Evolutionary conservation across 35 echinoderm and acorn worm genomes (phyloP), one percentile per base, ranked within the genome.

Genomic region (Stichopus chloronotus): DNA sequence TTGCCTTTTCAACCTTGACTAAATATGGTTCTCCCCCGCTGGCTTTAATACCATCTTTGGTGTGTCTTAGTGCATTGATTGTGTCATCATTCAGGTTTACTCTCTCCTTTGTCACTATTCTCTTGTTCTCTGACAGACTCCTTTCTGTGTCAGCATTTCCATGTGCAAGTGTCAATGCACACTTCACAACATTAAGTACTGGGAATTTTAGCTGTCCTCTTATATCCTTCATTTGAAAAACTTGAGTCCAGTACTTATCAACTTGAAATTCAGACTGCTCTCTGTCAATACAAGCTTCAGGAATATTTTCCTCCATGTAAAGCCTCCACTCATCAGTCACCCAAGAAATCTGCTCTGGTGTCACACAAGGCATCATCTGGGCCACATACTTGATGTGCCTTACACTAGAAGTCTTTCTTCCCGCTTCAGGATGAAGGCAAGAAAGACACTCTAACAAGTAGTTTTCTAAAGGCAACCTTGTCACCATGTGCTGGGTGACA

Each of bases 71-170:
- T 81, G 19, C 78, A 81, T 81, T 81, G 19, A 81, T 52, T 52
- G 78, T 5, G 19, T 81, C 19, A n/a, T 81, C 78, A 81, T 11
- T 23, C 78, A 81, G 78, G 14, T n/a, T 52, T 1, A 52, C 30
- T 81, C 78, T 81, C 30, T 81, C 78, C 19, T 52, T 23, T 23
- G 19, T 81, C 19, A 81, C 19, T 52, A 81, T 81, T 52, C 78
- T n/a, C 30, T 81, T 81, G 78, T 81, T 25, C 78, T 23, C 78
- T 23, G 78, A 81, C 1, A 81, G 78, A 81, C 78, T 10, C 25
- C 78, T 81, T 81, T 81, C 78, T 81, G 78, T 81, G 78, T 81
- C 78, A 81, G 78, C 78, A 81, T 81, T 81, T 11, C 78, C 30
- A 52, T 81, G 78, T 81, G 78, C 78, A 2, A 81, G 30, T 23